A percentile compares a stretch with the other conserved stretches of the same genome.
Evolutionary conservation across 1,140 invertebrate species (phyloP).

Genomic region (Halesus radiatus): DNA sequence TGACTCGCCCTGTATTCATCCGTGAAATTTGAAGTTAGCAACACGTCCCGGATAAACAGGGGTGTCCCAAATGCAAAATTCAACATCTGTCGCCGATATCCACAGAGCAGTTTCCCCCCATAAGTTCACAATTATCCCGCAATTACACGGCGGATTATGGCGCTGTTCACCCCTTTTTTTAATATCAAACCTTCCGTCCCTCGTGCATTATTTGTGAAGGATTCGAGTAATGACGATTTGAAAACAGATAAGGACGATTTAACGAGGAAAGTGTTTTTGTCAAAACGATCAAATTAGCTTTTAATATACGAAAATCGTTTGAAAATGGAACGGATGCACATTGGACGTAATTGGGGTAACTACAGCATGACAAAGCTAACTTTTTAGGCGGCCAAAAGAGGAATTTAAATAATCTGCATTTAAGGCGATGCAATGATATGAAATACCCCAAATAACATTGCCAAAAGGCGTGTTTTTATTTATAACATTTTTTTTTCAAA

Average conservation of each 20-base stretch:
- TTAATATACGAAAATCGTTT: neutral
- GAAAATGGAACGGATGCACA: too few species aligned
- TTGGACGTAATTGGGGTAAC: too few species aligned
- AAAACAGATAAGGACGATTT: neutral
- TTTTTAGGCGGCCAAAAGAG: too few species aligned
- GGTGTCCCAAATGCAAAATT: neutral
- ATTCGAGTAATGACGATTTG: neutral
- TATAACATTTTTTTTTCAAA: too few species aligned
- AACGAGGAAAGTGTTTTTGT: neutral
- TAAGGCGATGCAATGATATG: too few species aligned
- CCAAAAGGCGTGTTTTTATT: too few species aligned
- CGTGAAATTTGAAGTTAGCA: constrained; percentile 7
- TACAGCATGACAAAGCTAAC: too few species aligned
- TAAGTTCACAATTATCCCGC: neutral
- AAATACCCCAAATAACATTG: too few species aligned
- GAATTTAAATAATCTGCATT: too few species aligned
- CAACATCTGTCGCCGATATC: neutral
- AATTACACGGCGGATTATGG: neutral
- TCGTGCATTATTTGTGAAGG: neutral
- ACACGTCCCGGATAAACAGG: neutral
- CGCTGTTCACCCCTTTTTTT: neutral
- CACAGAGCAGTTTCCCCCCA: neutral
- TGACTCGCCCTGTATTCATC: neutral
- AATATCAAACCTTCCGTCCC: neutral
- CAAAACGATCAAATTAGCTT: neutral